Conservation (phyloP, 1,140 invertebrate species). For the Musca domestica region DNA sequence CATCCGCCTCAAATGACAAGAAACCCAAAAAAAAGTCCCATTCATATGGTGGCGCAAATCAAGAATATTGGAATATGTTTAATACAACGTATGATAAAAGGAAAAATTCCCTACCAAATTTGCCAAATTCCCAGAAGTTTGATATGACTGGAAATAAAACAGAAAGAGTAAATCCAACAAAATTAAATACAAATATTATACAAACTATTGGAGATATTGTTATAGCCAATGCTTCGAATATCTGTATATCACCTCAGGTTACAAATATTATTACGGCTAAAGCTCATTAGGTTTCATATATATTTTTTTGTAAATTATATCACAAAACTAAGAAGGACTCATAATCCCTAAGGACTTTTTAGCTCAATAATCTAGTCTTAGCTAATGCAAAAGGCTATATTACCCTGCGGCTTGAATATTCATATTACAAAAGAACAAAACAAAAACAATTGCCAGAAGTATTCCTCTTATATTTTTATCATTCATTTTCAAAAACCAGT, state of each 20-base stretch:
- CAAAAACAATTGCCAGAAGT: too few relatives aligned
- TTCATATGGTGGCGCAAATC: background rate
- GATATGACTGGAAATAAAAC: background rate
- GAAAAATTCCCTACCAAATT: background rate
- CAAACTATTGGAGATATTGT: constrained; percentile 3
- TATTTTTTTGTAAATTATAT: too few relatives aligned
- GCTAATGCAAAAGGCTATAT: too few relatives aligned
- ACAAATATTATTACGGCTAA: too few relatives aligned
- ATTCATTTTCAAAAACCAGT: too few relatives aligned
- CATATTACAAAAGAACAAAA: too few relatives aligned
- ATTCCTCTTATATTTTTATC: too few relatives aligned
- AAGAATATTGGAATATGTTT: background rate
- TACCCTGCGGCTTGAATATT: too few relatives aligned
- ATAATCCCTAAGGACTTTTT: too few relatives aligned
- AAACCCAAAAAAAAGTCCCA: background rate
- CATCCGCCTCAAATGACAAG: background rate
- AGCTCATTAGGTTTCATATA: too few relatives aligned
- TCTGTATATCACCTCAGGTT: constrained; percentile 5
- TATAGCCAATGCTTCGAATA: constrained; percentile 5
- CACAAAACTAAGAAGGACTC: too few relatives aligned
- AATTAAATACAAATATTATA: background rate
- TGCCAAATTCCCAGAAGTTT: background rate
- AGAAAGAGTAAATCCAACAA: background rate
- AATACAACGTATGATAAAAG: background rate
- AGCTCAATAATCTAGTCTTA: too few relatives aligned